Conservation (phyloP, 1,140 invertebrate genomes). For the Zophobas morio region DNA sequence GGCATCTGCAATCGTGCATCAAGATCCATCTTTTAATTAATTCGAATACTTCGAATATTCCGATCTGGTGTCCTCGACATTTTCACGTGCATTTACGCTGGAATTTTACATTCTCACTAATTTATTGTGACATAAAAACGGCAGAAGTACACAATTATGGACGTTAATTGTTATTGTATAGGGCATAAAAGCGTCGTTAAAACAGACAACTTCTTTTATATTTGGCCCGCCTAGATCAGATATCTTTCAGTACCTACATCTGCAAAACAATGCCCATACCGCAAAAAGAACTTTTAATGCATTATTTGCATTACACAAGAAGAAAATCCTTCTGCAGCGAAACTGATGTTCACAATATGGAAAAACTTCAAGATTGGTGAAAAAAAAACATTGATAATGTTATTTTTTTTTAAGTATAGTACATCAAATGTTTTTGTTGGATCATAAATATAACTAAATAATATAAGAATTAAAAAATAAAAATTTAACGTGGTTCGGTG, state of each 20-base stretch:
- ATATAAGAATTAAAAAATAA: no score
- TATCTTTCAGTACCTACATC: not conserved
- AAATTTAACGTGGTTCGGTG: no score
- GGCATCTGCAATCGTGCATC: constrained; percentile 45
- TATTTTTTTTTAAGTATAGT: no score
- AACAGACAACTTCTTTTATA: constrained; percentile 27
- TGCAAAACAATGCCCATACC: not conserved
- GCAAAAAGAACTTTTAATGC: no score
- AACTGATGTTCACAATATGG: no score
- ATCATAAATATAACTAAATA: no score
- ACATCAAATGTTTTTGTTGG: no score
- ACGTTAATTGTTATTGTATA: constrained; percentile 45
- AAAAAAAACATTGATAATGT: no score
- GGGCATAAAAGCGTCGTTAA: constrained; percentile 43
- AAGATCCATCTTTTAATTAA: constrained; percentile 41
- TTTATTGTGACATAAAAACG: constrained; percentile 40
- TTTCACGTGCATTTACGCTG: constrained; percentile 38
- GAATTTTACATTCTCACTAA: constrained; percentile 38
- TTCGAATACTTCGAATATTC: constrained; percentile 46
- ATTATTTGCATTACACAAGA: no score
- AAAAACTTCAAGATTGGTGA: no score
- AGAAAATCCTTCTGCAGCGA: no score
- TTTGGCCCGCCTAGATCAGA: not conserved
- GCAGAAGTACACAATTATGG: constrained; percentile 41
- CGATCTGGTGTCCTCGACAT: constrained; percentile 38